phyloP scores from a whole-genome alignment of 1,140 invertebrate species.

The Rhopalosiphum maidis region DNA sequence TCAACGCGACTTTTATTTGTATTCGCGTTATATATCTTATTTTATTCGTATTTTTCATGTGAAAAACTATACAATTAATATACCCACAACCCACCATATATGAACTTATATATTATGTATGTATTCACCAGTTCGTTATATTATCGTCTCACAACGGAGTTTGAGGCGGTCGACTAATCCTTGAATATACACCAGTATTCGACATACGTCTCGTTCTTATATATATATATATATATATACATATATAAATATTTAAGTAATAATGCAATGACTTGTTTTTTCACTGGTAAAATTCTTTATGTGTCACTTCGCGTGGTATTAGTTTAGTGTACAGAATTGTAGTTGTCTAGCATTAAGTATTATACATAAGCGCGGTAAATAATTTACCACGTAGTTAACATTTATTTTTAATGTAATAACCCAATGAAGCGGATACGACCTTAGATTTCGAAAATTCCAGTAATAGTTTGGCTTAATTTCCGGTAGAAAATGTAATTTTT shows the following conservation, averaged over 20 bases:
- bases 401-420: background rate
- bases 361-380: background rate
- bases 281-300: background rate
- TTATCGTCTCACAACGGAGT: background rate
- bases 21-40: background rate
- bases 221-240: too few species aligned
- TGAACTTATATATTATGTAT: background rate
- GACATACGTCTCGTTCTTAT: background rate
- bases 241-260: too few species aligned
- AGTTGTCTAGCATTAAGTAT: background rate
- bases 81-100: background rate
- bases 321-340: background rate
- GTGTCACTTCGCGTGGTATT: background rate
- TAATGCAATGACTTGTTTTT: conserved; percentile 18
- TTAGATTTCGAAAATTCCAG: background rate
- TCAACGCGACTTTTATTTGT: background rate
- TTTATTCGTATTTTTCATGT: background rate
- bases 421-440: background rate
- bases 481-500: background rate
- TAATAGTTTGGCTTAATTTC: background rate
- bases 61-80: background rate
- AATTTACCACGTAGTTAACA: background rate
- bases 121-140: background rate
- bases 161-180: background rate
- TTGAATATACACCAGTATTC: background rate